Conservation (phyloP, 1,140 invertebrate genomes). For the Sycobia sp. region DNA sequence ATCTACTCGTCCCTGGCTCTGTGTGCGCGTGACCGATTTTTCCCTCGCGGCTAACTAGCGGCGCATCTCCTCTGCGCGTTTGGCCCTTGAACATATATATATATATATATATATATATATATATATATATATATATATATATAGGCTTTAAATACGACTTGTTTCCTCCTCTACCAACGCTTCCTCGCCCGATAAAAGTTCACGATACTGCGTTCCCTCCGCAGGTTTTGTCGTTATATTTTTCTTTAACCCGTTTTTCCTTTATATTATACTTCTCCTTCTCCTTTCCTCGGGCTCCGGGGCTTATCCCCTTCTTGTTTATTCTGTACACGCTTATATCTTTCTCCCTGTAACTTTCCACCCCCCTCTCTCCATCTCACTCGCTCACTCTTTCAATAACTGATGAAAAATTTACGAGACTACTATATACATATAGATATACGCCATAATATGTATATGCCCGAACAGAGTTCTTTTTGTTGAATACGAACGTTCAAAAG, state of each 20-base stretch:
- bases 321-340: too few relatives aligned
- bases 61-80: too few relatives aligned
- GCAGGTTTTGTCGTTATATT: conserved; percentile 3
- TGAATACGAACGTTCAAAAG: too few relatives aligned
- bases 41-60: too few relatives aligned
- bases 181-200: background rate
- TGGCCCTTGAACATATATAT: too few relatives aligned
- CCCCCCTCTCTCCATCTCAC: background rate
- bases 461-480: too few relatives aligned
- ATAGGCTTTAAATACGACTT: too few relatives aligned
- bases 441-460: too few relatives aligned
- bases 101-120: too few relatives aligned
- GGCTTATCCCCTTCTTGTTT: background rate
- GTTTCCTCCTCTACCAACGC: background rate
- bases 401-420: conserved; percentile 2
- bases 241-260: too few relatives aligned
- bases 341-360: background rate
- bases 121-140: too few relatives aligned
- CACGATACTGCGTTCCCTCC: background rate
- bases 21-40: conserved; percentile 8
- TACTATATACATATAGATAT: background rate
- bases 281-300: conserved; percentile 40
- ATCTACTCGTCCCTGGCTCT: background rate
- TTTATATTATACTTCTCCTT: too few relatives aligned
- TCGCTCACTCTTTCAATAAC: background rate